A percentile compares a stretch with the other conserved stretches of the same genome.
phyloP scores from a whole-genome alignment of 2,888 invertebrate species.

The Luperina testacea region DNA sequence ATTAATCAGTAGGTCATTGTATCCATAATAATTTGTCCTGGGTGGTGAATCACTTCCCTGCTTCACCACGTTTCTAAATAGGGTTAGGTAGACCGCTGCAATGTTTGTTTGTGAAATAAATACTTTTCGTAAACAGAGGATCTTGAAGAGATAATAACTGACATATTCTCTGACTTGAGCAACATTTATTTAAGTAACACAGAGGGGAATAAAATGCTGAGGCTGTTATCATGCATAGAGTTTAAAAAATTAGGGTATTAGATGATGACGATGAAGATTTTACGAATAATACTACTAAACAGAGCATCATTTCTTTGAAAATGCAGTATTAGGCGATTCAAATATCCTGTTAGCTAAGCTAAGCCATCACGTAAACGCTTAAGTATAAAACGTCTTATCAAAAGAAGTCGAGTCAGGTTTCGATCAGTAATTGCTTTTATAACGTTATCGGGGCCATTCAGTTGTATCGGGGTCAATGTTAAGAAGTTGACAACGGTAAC shows the following conservation, averaged over 20 bases:
- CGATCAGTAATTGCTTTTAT: conserved; percentile 27
- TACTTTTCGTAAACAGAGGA: not conserved
- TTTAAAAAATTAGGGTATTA: not conserved
- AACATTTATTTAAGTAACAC: not conserved
- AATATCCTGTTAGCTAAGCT: not conserved
- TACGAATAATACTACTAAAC: not conserved
- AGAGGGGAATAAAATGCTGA: conserved; percentile 5
- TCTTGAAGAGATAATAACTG: conserved; percentile 18
- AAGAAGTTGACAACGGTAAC: conserved; percentile 48
- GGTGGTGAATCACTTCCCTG: not conserved
- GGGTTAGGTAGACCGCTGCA: not conserved
- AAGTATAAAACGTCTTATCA: not conserved
- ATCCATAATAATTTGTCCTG: not conserved
- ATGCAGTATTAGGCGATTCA: not conserved
- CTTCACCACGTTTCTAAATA: not conserved
- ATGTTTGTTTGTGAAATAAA: conserved; percentile 10
- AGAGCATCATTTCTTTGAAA: not conserved
- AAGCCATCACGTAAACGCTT: not conserved
- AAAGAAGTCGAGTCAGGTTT: conserved; percentile 13
- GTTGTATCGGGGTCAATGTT: conserved; percentile 52
- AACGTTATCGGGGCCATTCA: conserved; percentile 29
- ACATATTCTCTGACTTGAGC: not conserved
- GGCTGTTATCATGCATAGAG: not conserved
- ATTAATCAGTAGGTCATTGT: conserved; percentile 12
- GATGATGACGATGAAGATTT: not conserved